Base-by-base conservation (phyloP, 1,140 invertebrate genomes). In the Drosophila nannoptera region DNA sequence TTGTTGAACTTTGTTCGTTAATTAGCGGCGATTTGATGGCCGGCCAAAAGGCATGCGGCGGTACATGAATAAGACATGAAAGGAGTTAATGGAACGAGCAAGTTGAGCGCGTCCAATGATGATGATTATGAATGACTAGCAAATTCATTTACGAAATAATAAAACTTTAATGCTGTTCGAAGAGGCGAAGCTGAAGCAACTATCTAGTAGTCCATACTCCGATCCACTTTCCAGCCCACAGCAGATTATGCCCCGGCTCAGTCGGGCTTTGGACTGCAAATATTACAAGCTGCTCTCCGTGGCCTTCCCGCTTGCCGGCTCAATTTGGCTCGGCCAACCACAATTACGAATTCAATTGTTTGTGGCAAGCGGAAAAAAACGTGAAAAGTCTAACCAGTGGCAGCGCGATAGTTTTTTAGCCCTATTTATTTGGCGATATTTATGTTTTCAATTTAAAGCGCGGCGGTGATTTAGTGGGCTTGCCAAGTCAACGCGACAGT, bases 1-100 rank as follows among this genome's bases (percentile, higher is more conserved):
- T 75, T 71, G 69, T 78, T 78, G 71, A 78, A 78, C 67, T 78
- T 78, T 77, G 60, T 53, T 48, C 60, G 63, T 67, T 78, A 78
- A 78, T 78, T 78, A 78, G 76, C 72, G 72, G 63, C 56, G 61
- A 75, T 75, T 75, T 60, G 66, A 74, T 42, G 29, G 9, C 22
- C 32, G 32, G 33, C 5, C 40, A n/a, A 32, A 29, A 33, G 9
- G n/a, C 45, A 3, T 22, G 8, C 14, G 5, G 11, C 22, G 7
- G 29, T 12, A 32, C 31, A 59, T 58, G 7, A n/a, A 46, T 46
- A 11, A 9, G 38, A 22, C 7, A 31, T 4, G 12, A 16, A 16
- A 33, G 45, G 40, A 45, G 3, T 45, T 33, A 7, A 31, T 9
- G 6, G 33, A 4, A 32, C 22, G 4, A 5, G 9, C 7, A 29